These are phyloP conservation scores for Leptodactylus fallax DNA, from an alignment of 2,797 vertebrate species.

Conservation along the genomic window DNA sequence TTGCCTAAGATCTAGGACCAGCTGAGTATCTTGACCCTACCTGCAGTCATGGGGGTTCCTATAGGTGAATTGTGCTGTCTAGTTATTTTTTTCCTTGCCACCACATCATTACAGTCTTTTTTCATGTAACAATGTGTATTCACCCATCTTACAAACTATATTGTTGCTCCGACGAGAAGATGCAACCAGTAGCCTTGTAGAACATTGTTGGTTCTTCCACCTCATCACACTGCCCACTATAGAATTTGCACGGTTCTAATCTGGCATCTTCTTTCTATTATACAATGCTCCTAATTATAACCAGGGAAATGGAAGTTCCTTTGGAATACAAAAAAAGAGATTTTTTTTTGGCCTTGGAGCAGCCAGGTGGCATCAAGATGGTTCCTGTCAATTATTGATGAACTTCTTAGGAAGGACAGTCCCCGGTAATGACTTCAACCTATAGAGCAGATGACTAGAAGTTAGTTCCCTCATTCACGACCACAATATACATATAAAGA, in stretches of 20 bases:
- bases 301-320: slow-evolving; percentile 41
- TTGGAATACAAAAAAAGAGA: slow-evolving; percentile 39
- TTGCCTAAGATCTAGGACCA: background rate
- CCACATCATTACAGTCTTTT: background rate
- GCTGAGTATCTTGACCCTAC: background rate
- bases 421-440: background rate
- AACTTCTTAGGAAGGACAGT: slow-evolving; percentile 40
- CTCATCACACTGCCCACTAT: slow-evolving; percentile 19
- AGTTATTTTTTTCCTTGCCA: background rate
- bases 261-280: slow-evolving; percentile 32
- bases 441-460: slow-evolving; percentile 15
- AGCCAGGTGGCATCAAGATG: slow-evolving; percentile 53
- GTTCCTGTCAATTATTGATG: slow-evolving; percentile 54
- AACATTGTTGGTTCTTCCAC: background rate
- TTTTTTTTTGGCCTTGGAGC: slow-evolving; percentile 1
- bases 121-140: background rate
- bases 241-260: background rate
- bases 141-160: background rate
- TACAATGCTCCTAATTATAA: slow-evolving; percentile 19
- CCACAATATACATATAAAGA: background rate
- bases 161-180: background rate
- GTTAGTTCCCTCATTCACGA: background rate
- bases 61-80: background rate
- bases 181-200: background rate
- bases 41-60: background rate